Base-by-base conservation (phyloP, 1,140 invertebrate species). In the Nilaparvata lugens region DNA sequence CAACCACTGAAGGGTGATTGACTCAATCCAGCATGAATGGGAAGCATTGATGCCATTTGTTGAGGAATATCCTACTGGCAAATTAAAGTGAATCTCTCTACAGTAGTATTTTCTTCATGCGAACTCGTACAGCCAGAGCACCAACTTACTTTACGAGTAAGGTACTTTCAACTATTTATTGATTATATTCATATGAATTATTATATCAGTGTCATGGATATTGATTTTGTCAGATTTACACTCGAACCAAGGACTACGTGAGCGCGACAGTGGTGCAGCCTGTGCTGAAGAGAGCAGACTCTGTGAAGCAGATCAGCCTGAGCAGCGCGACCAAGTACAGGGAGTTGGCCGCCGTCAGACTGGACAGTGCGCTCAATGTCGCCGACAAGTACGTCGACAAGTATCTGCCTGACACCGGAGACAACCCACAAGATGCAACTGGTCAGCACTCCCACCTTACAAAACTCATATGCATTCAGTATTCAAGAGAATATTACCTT, bases 311-410 rank as follows among this genome's bases (percentile, higher is more conserved):
- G 68, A 81, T 89, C 60, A 83, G 85, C 0, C 77, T 78, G 2
- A 86, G 80, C 55, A 77, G 83, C 48, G 80, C 87, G 40, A 86
- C 85, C 0, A 65, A 56, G 24, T 62, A 62, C 35, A 58, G 64
- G 11, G 81, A 80, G 2, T 82, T 79, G 52, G 88, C 88, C 0
- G 82, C 83, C 40, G 81, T 83, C 43, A 83, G 77, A 19, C 71
- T 90, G 6, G 86, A 89, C 67, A 81, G 80, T 21, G 87, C 85
- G 2, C 75, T 91, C 6, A 80, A 82, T 64, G 82, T 82, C 19
- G 88, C 87, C 42, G 87, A 90, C 67, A 82, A 86, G 67, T 89
- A 89, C 65, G 83, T 91, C 23, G 88, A 91, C 73, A 88, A 80
- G 73, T 89, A 88, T 69, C 74, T 91, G 56, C 86, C 88, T 18